Base-by-base conservation (phyloP, 2,888 invertebrate genomes). In the Campoletis raptor region DNA sequence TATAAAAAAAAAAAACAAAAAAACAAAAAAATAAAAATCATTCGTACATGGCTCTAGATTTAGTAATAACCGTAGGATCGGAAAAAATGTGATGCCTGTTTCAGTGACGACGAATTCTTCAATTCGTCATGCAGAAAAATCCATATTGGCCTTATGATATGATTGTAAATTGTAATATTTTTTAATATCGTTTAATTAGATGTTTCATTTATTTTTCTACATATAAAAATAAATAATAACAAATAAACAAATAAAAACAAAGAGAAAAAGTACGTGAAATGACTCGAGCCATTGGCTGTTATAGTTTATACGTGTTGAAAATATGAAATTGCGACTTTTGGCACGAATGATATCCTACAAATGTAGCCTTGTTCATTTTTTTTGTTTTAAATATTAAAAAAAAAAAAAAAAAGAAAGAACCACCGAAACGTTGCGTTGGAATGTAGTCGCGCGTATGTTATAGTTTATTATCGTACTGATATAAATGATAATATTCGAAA, bases 121-220 rank as follows among this genome's bases (percentile, higher is more conserved):
- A 40, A 72, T 70, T 77, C 67, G 52, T 67, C 37, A 21, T 64
- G 76, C 40, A 73, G 66, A 83, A 86, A 81, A 52, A 81, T 86
- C 67, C 83, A 78, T 69, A 85, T 83, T 85, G 87, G 87, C 88
- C 85, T 85, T 85, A 85, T 42, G 61, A 52, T 83, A 85, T 83
- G 72, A 88, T 86, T 81, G 85, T 81, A 83, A 88, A 83, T 81
- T 86, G 73, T 74, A 73, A 82, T 87, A 85, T 83, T 70, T 70
- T 70, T 24, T 15, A 48, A 70, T 70, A 70, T 70, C 70, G 18
- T 70, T 70, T 48, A 67, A 80, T 81, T 78, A 69, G 61, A 87
- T 45, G 78, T 81, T 80, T 81, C 64, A 78, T 87, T 85, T 81
- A 85, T 85, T 87, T 86, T 85, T 85, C 67, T 85, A 83, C 72